Conservation (phyloP, 2,113 vertebrate species). For the Albula glossodonta region DNA sequence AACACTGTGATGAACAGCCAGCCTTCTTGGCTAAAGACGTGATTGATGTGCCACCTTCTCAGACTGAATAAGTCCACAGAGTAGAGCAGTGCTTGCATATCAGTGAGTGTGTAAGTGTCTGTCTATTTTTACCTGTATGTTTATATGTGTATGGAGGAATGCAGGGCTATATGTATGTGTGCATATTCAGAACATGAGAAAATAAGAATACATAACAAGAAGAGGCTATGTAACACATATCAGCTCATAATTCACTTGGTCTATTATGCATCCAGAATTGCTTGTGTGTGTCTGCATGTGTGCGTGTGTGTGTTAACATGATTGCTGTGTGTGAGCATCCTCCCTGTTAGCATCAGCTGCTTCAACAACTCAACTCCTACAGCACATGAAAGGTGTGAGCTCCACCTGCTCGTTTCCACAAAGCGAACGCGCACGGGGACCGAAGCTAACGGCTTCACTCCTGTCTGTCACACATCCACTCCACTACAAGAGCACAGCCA, state of each 20-base stretch:
- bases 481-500: neutral
- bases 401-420: slow-evolving; percentile 1
- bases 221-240: no score
- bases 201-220: no score
- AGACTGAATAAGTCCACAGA: neutral
- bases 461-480: neutral
- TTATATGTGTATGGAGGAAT: neutral
- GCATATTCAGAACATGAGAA: no score
- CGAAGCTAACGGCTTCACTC: neutral
- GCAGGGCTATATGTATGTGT: neutral
- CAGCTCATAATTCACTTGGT: no score
- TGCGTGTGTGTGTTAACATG: neutral
- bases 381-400: neutral
- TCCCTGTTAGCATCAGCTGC: neutral
- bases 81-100: neutral
- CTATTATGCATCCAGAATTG: no score
- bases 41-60: neutral
- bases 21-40: neutral
- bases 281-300: neutral
- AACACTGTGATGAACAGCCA: neutral
- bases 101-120: neutral
- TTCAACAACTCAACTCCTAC: neutral
- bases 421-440: neutral
- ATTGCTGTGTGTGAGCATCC: neutral
- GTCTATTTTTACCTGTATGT: no score